Evolutionary conservation across 2,113 vertebrate species (phyloP).

Genomic region (Rhombomys opimus): DNA sequence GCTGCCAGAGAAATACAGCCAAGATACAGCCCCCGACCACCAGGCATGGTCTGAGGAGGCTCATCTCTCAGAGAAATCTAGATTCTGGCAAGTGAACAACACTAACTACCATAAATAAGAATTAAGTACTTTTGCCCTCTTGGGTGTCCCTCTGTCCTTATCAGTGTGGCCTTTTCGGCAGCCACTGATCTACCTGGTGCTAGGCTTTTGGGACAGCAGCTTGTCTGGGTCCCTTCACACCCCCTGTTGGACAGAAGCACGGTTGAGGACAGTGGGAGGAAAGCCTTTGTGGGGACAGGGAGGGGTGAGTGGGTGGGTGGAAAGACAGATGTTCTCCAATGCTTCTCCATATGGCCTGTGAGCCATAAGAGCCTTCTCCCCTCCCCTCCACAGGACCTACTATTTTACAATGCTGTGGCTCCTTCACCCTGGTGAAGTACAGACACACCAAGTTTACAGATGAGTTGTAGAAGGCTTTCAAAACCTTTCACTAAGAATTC

Average conservation of each 20-base stretch:
- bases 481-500: background rate
- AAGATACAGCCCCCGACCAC: background rate
- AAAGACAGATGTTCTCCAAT: background rate
- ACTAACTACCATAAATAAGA: background rate
- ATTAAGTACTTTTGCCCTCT: rapidly evolving
- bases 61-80: background rate
- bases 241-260: too few relatives aligned
- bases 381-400: background rate
- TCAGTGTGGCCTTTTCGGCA: rapidly evolving
- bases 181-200: background rate
- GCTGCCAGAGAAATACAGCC: background rate
- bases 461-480: background rate
- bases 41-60: background rate
- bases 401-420: background rate
- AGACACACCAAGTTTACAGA: background rate
- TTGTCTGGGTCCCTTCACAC: background rate
- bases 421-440: background rate
- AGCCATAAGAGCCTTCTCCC: rapidly evolving
- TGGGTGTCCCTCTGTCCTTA: background rate
- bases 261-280: background rate
- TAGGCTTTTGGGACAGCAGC: background rate
- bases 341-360: background rate
- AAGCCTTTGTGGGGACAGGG: background rate
- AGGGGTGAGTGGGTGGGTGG: too few relatives aligned
- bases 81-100: background rate